Base-by-base conservation (phyloP, 2,888 invertebrate species). In the Siphlonurus alternatus region DNA sequence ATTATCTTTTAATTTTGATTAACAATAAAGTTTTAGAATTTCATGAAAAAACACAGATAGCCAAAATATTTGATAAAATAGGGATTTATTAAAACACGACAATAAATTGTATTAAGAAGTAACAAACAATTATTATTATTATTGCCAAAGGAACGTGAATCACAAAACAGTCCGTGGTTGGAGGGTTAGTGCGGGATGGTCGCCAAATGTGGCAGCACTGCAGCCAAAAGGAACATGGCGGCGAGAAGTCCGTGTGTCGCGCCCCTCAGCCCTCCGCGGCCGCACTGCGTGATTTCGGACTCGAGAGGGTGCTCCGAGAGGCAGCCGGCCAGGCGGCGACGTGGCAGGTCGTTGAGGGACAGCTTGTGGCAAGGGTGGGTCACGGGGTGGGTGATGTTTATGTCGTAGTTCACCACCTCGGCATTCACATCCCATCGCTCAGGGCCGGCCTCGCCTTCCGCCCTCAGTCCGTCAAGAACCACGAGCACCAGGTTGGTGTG, bases 401-500 rank as follows among this genome's bases (percentile, higher is more conserved):
- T n/a, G 73, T 75, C 68, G 69, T 73, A 69, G 74, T 80, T 71
- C 71, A 72, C 71, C 2, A 75, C 76, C 61, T 56, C 56, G 22
- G 56, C 19, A 56, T 5, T 5, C 5, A 20, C 7, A n/a, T 7
- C 7, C 56, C 56, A 56, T 7, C 56, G 56, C n/a, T 56, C 56
- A 56, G 56, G 56, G 7, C 56, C 56, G 7, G 56, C 19, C 7
- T 56, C 56, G 5, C n/a, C 22, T 22, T 56, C 56, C 5, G 56
- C 19, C 7, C 56, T 5, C 19, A 56, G n/a, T 10, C 22, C 22
- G n/a, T 56, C 56, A 10, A 91, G 83, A 18, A 89, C 87, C 61
- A 92, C 81, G 67, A 93, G 75, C 38, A 92, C 72, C 65, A 93
- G 77, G 77, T 93, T 93, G 23, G 89, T 89, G 70, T 86, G 82